Evolutionary conservation across 2,888 invertebrate genomes (phyloP).

Genomic region (Nasonovia ribisnigri): DNA sequence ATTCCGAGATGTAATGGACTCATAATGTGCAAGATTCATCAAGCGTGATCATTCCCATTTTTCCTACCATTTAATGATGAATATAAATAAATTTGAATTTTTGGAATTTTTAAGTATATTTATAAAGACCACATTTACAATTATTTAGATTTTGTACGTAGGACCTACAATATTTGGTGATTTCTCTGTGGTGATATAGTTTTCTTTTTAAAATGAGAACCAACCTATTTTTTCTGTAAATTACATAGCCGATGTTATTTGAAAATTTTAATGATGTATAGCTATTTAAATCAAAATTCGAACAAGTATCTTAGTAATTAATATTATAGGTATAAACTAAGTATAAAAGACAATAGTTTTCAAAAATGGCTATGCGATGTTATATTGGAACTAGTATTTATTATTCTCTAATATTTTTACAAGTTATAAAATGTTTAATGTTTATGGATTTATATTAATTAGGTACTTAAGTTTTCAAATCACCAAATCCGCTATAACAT

Average conservation of each 20-base stretch:
- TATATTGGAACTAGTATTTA: neutral
- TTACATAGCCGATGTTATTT: neutral
- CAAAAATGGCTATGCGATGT: neutral
- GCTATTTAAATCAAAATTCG: neutral
- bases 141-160: no score
- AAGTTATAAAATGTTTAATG: neutral
- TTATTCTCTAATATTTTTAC: neutral
- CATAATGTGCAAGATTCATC: no score
- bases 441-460: neutral
- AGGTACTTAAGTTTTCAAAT: neutral
- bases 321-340: neutral
- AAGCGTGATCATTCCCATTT: no score
- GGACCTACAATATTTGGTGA: no score
- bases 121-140: no score
- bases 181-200: neutral
- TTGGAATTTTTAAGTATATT: no score
- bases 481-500: no score
- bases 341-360: neutral
- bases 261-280: neutral
- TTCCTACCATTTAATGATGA: no score
- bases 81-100: no score
- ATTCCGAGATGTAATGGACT: no score
- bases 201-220: neutral
- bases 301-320: neutral
- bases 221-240: neutral